Conservation (phyloP, 30 jellyfish, hydroid and myxozoan genomes). For the Aurelia coerulea region DNA sequence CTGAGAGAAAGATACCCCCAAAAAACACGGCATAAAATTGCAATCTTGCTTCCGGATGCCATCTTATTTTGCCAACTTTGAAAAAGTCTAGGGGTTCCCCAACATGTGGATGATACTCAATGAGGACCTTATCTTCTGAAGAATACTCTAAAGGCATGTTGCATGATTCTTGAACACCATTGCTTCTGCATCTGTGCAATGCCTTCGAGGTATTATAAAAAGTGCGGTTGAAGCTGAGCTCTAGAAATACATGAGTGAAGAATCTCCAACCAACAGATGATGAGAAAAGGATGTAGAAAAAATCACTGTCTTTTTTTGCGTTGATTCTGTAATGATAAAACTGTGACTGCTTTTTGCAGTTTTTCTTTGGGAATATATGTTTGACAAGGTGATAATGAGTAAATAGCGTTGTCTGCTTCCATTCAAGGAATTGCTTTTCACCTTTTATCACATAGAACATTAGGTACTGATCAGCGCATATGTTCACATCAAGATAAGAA, state of each 20-base stretch:
- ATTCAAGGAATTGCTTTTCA: conserved; percentile 47
- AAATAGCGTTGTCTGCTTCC: conserved; percentile 78
- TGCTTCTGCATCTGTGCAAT: conserved; percentile 37
- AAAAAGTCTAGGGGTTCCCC: conserved; percentile 41
- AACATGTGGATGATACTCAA: conserved; percentile 28
- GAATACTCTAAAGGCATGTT: conserved; percentile 44
- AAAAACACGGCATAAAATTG: conserved; percentile 60
- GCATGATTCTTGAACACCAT: conserved; percentile 39
- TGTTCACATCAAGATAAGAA: conserved; percentile 55
- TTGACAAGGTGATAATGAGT: conserved; percentile 36
- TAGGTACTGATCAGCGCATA: conserved; percentile 86
- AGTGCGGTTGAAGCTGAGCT: conserved; percentile 71
- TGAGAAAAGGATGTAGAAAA: conserved; percentile 65
- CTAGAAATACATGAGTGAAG: conserved; percentile 52
- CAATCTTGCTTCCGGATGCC: conserved; percentile 60
- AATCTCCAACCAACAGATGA: conserved; percentile 97
- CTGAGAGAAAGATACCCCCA: conserved; percentile 64
- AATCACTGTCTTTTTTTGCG: conserved; percentile 43
- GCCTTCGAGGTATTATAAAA: conserved; percentile 54
- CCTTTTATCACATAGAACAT: conserved; percentile 85
- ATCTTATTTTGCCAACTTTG: conserved; percentile 31
- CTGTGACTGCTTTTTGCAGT: conserved; percentile 42
- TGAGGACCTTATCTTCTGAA: conserved; percentile 61
- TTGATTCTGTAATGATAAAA: conserved; percentile 24
- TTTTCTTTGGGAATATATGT: conserved; percentile 62